Base-by-base conservation (phyloP, 2,113 vertebrate genomes). In the Heliornis fulica region DNA sequence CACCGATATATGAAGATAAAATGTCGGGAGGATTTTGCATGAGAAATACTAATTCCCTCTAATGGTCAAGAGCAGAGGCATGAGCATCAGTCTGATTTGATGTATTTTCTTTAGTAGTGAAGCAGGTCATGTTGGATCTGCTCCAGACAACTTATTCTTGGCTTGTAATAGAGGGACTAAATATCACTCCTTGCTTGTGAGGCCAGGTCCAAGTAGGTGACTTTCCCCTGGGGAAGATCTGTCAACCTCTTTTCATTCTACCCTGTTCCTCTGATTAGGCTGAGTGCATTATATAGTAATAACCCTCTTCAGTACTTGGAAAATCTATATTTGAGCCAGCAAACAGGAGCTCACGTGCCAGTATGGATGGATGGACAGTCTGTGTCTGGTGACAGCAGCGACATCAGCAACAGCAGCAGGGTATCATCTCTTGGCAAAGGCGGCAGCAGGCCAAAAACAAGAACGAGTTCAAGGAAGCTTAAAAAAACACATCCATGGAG, bases 111-210 rank as follows among this genome's bases (percentile, higher is more conserved):
- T 66, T 22, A 48, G 46, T 1, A 60, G 46, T 6, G 8, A 80
- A 90, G 34, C 34, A 86, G 64, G 31, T 88, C 48, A 38, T 63
- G 64, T 86, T 96, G 90, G 92, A 83, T 90, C 26, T 41, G 40
- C 56, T 94, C 80, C 94, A 95, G 54, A 57, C 23, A 80, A 51
- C 64, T 92, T 90, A 45, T 83, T 92, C 76, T 89, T 88, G n/a
- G 21, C 90, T 83, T 89, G 76, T 92, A 86, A 64, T 28, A 63
- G 18, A 74, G 85, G 66, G 79, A 83, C 88, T 81, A 89, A 90
- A 83, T 71, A 88, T 31, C 48, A 79, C 48, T 81, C 40, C 53
- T 70, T 59, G 41, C 76, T 70, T 93, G 60, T 92, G 81, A 92
- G 72, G 51, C 68, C 4, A 1, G n/a, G 40, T 70, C 74, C 69